phyloP scores from a whole-genome alignment of 2,113 vertebrate species.

The Otolemur garnettii region DNA sequence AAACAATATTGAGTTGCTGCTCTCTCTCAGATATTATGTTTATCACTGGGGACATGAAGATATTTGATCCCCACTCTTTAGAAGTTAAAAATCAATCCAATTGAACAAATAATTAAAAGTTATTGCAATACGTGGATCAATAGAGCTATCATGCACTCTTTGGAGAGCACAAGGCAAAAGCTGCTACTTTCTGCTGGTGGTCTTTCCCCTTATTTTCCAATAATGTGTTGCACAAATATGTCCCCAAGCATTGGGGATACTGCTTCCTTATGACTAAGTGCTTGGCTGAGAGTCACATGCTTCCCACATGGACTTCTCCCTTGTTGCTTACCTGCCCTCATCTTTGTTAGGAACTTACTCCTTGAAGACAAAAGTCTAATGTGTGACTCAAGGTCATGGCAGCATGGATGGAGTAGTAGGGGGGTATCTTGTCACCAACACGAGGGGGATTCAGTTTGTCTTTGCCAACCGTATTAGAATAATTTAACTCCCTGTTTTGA shows the following conservation, averaged over 20 bases:
- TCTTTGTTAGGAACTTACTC: background rate
- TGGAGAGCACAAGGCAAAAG: background rate
- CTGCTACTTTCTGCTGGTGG: background rate
- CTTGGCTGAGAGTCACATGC: background rate
- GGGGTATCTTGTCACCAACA: background rate
- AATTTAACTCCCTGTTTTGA: background rate
- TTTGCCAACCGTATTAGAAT: background rate
- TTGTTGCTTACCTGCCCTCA: background rate
- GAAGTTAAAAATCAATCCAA: slow-evolving; percentile 34
- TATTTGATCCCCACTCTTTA: slow-evolving; percentile 12
- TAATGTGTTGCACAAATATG: background rate
- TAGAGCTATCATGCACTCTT: background rate
- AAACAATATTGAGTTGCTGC: slow-evolving; percentile 33
- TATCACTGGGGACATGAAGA: slow-evolving; percentile 28
- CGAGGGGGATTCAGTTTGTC: background rate
- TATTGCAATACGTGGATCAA: background rate
- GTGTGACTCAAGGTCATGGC: background rate
- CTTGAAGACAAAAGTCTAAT: background rate
- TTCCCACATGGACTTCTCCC: background rate
- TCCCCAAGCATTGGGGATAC: background rate
- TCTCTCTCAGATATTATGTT: slow-evolving; percentile 45
- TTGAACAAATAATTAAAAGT: slow-evolving; percentile 45
- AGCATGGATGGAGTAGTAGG: background rate
- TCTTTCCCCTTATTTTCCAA: background rate
- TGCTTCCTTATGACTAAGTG: background rate